Base-by-base conservation (phyloP, 2,113 vertebrate genomes). In the Onychorhynchus coronatus region DNA sequence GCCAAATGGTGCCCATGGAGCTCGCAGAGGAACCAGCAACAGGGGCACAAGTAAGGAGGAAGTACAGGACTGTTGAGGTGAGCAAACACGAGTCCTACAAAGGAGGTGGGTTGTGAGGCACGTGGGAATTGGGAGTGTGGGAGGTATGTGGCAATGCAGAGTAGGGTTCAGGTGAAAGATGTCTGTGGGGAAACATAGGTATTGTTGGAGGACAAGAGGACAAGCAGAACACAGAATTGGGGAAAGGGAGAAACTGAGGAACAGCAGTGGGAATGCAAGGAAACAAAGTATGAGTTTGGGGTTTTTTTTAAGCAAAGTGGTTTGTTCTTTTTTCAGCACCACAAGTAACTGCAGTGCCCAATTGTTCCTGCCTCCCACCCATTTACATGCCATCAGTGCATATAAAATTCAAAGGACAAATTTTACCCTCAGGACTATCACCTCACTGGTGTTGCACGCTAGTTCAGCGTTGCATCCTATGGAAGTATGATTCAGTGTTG, bases 111-210 rank as follows among this genome's bases (percentile, higher is more conserved):
- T 78, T 81, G 53, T 2, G 8, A 77, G 63, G 41, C 42, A 41
- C 0, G 0, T 13, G 71, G 61, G 31, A 39, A 22, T 72, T 44
- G 31, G 65, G 25, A 47, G 24, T 6, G 0, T 5, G 11, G 49
- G 44, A 50, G 17, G 4, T n/a, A 27, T 12, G 15, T 59, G 49
- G 52, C 23, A 68, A 11, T 7, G 12, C 59, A 37, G 11, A 47
- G 44, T 25, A 59, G 17, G 39, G 11, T 4, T 70, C 53, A 73
- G 42, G 37, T 87, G 41, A 24, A 88, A 66, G 31, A 33, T 5
- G 3, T 49, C 17, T n/a, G 17, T 58, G 42, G 27, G 41, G 50
- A 81, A 81, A 30, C 44, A 63, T 8, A 19, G 14, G 12, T 56
- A 11, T 27, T 70, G 37, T 31, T 27, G 41, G 23, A 77, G 3